Evolutionary conservation across 2,113 vertebrate species (phyloP), one percentile per base, ranked within the genome.

Genomic region (Archocentrus centrarchus): DNA sequence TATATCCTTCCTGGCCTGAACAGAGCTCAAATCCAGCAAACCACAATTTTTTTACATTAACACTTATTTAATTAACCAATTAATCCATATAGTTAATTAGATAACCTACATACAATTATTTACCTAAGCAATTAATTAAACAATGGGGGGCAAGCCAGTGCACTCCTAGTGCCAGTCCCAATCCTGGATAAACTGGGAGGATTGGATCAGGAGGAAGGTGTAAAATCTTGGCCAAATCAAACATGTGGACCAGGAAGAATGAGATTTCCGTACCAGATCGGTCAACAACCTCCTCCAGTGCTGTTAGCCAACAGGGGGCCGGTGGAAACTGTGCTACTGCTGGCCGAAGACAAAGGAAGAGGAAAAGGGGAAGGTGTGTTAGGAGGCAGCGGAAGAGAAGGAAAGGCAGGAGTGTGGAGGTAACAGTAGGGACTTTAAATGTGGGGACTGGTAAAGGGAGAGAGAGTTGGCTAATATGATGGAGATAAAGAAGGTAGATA

Each of bases 251-350:
- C n/a, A 44, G 41, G 44, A 1, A 24, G 39, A 66, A 66, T 17
- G 0, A 44, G 63, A 10, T 24, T 66, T 44, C 0, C 2, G 24
- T 44, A 44, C n/a, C n/a, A 24, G 37, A 44, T 66, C 15, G n/a
- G n/a, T 66, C 39, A 24, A 24, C 41, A n/a, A 66, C 62, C 7
- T 0, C 62, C n/a, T 64, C 62, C 41, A 7, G 35, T 37, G 35
- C 6, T 7, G 1, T 66, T 64, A 37, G 37, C 22, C 37, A 22
- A n/a, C 22, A 3, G 62, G 7, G 14, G 22, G 22, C 37, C 41
- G 11, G 37, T 41, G 7, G 20, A 64, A 44, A 41, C 7, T 64
- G 62, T 41, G 3, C 37, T 24, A 44, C 39, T 66, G 39, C 41
- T 27, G 63, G 39, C 5, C 22, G 44, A 68, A 68, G 63, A 68